Evolutionary conservation across 1,140 invertebrate genomes (phyloP), one percentile per base, ranked within the genome.

Genomic region (Akabosia matsudoensis): DNA sequence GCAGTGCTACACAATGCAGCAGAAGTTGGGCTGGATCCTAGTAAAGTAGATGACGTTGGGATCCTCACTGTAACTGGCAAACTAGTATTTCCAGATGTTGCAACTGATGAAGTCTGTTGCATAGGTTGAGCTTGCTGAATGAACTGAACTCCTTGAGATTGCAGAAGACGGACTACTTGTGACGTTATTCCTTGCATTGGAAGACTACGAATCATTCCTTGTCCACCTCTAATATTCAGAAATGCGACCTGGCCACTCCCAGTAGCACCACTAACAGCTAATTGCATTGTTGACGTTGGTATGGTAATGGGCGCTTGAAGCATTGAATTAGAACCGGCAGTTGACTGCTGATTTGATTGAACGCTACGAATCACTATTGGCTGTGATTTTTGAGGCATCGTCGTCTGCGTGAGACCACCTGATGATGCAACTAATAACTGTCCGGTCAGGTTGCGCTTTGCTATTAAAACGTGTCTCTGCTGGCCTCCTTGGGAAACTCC

Each of bases 151-250:
- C 73, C 31, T 37, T 76, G 75, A 31, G 72, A 56, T 28, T 77
- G 74, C 1, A 80, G 22, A 18, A 80, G 45, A 1, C 79, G 33
- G 3, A 80, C 79, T n/a, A 78, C 75, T 56, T 80, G 79, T 26
- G 56, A 73, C 61, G 33, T 34, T 18, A 45, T 34, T 45, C 70
- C 70, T 72, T 24, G 34, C 4, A 72, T 22, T 28, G 31, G 70
- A 45, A 34, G 70, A 51, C 37, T 37, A 2, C 7, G 30, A 31
- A n/a, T n/a, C 33, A 34, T 33, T 33, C 24, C 70, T n/a, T n/a
- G n/a, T n/a, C n/a, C n/a, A n/a, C n/a, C 70, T 45, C 70, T 13
- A 3, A 72, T 4, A 26, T 72, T 72, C 22, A 72, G 24, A 72
- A 72, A 51, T 26, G 70, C 70, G n/a, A 72, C 33, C 10, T 34